Evolutionary conservation across 1,140 invertebrate genomes (phyloP).

Genomic region (Bicyclus anynana): DNA sequence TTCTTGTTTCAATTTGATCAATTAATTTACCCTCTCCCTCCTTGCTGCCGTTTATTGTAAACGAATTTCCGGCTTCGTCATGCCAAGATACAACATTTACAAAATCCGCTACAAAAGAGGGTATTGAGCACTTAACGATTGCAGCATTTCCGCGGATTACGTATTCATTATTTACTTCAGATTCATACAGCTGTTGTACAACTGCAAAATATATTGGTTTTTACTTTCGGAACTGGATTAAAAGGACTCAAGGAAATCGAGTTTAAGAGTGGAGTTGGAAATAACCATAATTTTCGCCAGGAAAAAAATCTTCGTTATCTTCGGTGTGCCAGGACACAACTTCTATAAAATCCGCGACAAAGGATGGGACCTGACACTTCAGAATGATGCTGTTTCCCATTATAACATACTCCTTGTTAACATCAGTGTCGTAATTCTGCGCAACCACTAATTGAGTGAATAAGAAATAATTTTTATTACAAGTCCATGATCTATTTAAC

Average conservation of each 20-base stretch:
- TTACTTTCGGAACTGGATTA: slow-evolving; percentile 30
- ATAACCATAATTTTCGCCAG: slow-evolving; percentile 82
- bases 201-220: slow-evolving; percentile 77
- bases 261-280: slow-evolving; percentile 27
- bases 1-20: slow-evolving; percentile 11
- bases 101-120: slow-evolving; percentile 95
- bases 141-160: slow-evolving; percentile 94
- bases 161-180: slow-evolving; percentile 94
- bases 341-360: slow-evolving; percentile 93
- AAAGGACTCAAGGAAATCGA: slow-evolving; percentile 7
- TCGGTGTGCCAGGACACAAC: slow-evolving; percentile 93
- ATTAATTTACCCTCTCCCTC: slow-evolving; percentile 74
- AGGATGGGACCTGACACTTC: slow-evolving; percentile 94
- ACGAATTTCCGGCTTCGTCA: slow-evolving; percentile 82
- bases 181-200: slow-evolving; percentile 91
- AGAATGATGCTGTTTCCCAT: slow-evolving; percentile 95
- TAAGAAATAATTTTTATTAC: slow-evolving; percentile 1
- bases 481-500: background rate
- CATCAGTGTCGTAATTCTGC: slow-evolving; percentile 93
- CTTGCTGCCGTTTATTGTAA: slow-evolving; percentile 80
- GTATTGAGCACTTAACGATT: slow-evolving; percentile 93
- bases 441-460: slow-evolving; percentile 83
- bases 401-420: slow-evolving; percentile 96
- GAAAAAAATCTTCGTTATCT: slow-evolving; percentile 82
- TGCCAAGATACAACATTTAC: slow-evolving; percentile 93